Evolutionary conservation across 2,797 vertebrate genomes (phyloP).

Genomic region (Alcedo quadribrachys): DNA sequence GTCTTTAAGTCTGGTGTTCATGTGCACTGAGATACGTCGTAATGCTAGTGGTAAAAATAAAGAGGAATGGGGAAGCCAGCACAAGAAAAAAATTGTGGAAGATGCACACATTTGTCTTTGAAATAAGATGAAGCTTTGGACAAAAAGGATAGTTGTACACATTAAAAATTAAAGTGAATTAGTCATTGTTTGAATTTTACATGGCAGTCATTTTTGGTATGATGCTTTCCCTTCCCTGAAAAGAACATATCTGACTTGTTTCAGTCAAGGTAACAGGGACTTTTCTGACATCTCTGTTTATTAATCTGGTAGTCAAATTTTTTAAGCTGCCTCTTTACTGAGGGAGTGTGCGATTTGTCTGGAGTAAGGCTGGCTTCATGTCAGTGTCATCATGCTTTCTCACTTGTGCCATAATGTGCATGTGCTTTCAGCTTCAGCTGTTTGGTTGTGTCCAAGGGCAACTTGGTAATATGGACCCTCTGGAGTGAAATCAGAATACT

Average conservation of each 20-base stretch:
- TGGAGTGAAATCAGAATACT: neutral
- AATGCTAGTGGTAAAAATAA: neutral
- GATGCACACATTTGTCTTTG: too few species aligned
- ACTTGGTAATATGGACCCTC: neutral
- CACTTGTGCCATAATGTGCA: neutral
- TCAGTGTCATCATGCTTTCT: too few species aligned
- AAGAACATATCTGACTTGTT: neutral
- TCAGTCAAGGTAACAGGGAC: neutral
- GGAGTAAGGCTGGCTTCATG: neutral
- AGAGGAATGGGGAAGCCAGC: rapidly evolving
- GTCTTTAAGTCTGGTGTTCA: neutral
- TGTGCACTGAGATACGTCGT: neutral
- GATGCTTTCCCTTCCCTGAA: neutral
- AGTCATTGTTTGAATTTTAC: neutral
- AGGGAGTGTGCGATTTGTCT: neutral
- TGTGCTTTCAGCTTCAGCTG: neutral
- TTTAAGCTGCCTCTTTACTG: neutral
- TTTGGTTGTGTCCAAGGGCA: neutral
- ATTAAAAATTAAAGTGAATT: neutral
- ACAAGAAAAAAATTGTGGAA: neutral
- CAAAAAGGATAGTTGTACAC: neutral
- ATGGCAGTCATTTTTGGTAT: neutral
- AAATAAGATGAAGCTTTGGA: neutral
- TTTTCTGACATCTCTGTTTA: neutral
- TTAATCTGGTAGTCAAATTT: neutral